These are phyloP conservation scores for Stomorhina lunata DNA, from an alignment of 2,888 invertebrate genomes.

Conservation along the genomic window DNA sequence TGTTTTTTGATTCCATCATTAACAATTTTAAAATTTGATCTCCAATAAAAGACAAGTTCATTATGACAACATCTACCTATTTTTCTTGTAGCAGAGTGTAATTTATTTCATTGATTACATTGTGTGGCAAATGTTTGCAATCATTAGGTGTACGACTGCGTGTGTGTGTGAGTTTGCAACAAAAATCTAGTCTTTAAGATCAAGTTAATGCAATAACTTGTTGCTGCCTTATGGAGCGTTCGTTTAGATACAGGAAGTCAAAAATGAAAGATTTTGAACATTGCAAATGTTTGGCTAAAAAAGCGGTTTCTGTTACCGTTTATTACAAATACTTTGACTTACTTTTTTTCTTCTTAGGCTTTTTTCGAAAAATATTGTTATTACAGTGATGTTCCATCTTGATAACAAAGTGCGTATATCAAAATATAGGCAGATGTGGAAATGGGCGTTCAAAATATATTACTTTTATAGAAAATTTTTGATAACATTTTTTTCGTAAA, in stretches of 20 bases:
- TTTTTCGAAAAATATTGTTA: background rate
- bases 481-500: background rate
- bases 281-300: constrained; percentile 22
- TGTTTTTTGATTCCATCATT: no score
- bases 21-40: no score
- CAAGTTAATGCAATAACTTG: constrained; percentile 51
- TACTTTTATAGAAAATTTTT: no score
- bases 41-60: no score
- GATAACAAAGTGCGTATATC: background rate
- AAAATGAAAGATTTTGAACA: constrained; percentile 11
- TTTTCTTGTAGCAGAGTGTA: no score
- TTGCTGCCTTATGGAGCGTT: constrained; percentile 11
- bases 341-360: background rate
- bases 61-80: no score
- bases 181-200: constrained; percentile 43
- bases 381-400: background rate
- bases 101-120: background rate
- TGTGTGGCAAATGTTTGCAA: background rate
- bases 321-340: background rate
- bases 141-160: background rate
- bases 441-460: no score
- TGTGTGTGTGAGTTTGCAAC: background rate
- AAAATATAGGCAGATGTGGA: no score
- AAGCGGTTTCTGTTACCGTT: constrained; percentile 48
- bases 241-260: constrained; percentile 44